Evolutionary conservation across 2,113 vertebrate genomes (phyloP).

Genomic region (Pollimyrus isidori): DNA sequence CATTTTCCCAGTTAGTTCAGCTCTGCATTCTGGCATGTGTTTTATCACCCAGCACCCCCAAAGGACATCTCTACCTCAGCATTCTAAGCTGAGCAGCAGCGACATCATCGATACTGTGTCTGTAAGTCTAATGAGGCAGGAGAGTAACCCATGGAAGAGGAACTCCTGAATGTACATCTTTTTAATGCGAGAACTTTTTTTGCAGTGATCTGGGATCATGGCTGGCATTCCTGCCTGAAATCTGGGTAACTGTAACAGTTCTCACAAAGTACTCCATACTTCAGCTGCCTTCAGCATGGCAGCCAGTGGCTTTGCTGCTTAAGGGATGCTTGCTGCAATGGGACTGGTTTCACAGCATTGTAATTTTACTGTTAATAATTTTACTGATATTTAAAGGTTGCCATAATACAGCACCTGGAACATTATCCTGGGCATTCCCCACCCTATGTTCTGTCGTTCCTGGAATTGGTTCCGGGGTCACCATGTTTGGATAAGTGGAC

Average conservation of each 20-base stretch:
- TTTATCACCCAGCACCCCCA: not conserved
- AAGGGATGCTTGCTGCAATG: not conserved
- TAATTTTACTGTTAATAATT: not conserved
- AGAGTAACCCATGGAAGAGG: not conserved
- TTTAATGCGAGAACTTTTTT: not conserved
- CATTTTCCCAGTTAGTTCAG: not conserved
- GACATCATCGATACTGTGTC: not conserved
- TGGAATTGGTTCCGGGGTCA: not conserved
- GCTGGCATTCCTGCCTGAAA: not conserved
- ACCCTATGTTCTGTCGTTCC: not conserved
- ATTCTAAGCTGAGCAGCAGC: not conserved
- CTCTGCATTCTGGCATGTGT: not conserved
- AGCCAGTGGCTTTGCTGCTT: not conserved
- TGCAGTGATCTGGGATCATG: not conserved
- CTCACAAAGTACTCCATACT: not conserved
- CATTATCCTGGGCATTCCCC: not conserved
- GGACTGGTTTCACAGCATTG: not conserved
- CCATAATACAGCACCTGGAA: not conserved
- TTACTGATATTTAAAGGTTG: not conserved
- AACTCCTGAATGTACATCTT: not conserved
- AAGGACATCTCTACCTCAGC: not conserved
- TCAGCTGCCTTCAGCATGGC: not conserved
- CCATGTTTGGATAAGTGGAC: not conserved
- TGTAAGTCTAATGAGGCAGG: not conserved
- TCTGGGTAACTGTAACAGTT: not conserved